Conservation (phyloP, 2,113 vertebrate species). For the Trichomycterus rosablanca region DNA sequence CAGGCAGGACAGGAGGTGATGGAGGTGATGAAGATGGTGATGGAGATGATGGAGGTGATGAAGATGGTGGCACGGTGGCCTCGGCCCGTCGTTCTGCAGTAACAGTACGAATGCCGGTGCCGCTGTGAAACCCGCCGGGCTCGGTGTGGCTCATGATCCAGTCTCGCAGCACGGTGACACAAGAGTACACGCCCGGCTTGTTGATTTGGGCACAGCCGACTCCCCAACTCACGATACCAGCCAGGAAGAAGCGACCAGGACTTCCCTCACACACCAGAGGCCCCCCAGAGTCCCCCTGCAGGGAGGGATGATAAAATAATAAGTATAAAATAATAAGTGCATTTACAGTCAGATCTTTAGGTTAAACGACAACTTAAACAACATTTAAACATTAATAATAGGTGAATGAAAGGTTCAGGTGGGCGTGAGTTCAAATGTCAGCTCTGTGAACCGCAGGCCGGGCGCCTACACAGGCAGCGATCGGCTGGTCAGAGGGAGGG, state of each 20-base stretch:
- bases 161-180: conserved; percentile 78
- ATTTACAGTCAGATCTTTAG: too few species aligned
- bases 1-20: conserved; percentile 26
- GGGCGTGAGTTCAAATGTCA: too few species aligned
- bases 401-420: too few species aligned
- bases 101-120: neutral
- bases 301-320: conserved; percentile 21
- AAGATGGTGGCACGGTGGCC: neutral
- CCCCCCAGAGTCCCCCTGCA: conserved; percentile 92
- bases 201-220: conserved; percentile 85
- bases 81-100: conserved; percentile 1
- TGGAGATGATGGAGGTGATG: too few species aligned
- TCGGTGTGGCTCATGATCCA: conserved; percentile 76
- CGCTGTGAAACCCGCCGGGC: conserved; percentile 23
- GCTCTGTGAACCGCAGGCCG: too few species aligned
- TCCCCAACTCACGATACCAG: conserved; percentile 94
- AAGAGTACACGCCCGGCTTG: conserved; percentile 85
- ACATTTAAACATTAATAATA: too few species aligned
- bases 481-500: too few species aligned
- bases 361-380: too few species aligned
- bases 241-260: conserved; percentile 85
- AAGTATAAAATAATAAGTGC: too few species aligned
- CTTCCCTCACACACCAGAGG: conserved; percentile 87
- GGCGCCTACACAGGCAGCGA: too few species aligned
- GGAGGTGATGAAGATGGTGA: too few species aligned